Evolutionary conservation across 1,140 invertebrate genomes (phyloP).

Genomic region (Ostrea edulis): DNA sequence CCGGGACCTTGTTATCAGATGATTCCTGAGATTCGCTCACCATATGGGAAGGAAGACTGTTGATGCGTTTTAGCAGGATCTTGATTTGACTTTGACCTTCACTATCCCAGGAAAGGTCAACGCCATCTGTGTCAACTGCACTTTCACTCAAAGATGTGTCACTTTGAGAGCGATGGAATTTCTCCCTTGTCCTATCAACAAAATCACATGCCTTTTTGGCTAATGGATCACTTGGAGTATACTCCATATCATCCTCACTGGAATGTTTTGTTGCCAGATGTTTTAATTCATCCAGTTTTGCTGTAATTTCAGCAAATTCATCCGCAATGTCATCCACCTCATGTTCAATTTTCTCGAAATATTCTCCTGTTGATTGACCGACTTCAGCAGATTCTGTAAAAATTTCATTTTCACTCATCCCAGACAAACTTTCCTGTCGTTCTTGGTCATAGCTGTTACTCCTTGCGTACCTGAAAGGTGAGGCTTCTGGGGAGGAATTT

Average conservation of each 20-base stretch:
- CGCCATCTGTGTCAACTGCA: constrained; percentile 42
- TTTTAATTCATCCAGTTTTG: constrained; percentile 66
- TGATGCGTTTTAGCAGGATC: background rate
- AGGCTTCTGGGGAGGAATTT: constrained; percentile 67
- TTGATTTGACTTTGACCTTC: constrained; percentile 40
- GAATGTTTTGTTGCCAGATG: constrained; percentile 52
- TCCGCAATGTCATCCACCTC: constrained; percentile 72
- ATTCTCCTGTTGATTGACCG: constrained; percentile 55
- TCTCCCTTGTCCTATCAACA: constrained; percentile 44
- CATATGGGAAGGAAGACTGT: constrained; percentile 21
- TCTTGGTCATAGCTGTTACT: constrained; percentile 52
- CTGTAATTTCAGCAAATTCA: constrained; percentile 72
- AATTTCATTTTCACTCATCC: constrained; percentile 62
- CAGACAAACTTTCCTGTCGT: constrained; percentile 59
- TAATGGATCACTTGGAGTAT: constrained; percentile 48
- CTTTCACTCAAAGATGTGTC: constrained; percentile 37
- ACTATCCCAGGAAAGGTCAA: constrained; percentile 51
- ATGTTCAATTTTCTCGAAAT: constrained; percentile 71
- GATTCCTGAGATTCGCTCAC: constrained; percentile 9
- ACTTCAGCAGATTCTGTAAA: constrained; percentile 50
- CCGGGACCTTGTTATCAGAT: background rate
- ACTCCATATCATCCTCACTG: constrained; percentile 29
- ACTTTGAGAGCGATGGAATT: constrained; percentile 32
- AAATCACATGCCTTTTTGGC: constrained; percentile 44
- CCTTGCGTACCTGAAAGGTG: constrained; percentile 36